phyloP scores from a whole-genome alignment of 2,888 invertebrate genomes.

The Acronicta psi region DNA sequence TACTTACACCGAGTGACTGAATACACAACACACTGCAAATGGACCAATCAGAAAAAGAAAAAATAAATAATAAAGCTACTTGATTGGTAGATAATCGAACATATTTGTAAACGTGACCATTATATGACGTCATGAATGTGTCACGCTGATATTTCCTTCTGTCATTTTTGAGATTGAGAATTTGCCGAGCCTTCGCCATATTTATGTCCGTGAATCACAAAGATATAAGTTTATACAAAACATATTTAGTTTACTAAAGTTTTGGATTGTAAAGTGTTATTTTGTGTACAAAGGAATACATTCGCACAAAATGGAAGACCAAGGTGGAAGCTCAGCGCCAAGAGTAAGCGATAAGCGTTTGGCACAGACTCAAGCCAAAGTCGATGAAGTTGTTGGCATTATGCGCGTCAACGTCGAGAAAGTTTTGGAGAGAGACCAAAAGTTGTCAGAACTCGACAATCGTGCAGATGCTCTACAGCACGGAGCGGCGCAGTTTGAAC shows the following conservation, averaged over 20 bases:
- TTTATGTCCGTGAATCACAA: slow-evolving; percentile 48
- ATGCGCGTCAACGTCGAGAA: slow-evolving; percentile 99
- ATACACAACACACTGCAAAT: accelerated
- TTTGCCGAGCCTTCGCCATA: slow-evolving; percentile 61
- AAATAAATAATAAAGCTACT: neutral
- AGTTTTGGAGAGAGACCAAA: slow-evolving; percentile 98
- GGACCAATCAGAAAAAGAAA: slow-evolving; percentile 29
- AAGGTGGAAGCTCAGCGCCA: slow-evolving; percentile 84
- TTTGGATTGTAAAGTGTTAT: slow-evolving; percentile 19
- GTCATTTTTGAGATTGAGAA: slow-evolving; percentile 35
- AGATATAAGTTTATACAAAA: slow-evolving; percentile 12
- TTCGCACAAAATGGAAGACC: slow-evolving; percentile 82
- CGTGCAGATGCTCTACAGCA: slow-evolving; percentile 98
- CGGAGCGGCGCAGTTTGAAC: slow-evolving; percentile 98
- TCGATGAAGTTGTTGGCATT: slow-evolving; percentile 94
- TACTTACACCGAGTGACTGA: too few relatives aligned
- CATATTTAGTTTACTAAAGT: slow-evolving; percentile 1
- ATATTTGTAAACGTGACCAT: slow-evolving; percentile 36
- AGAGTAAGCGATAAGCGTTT: slow-evolving; percentile 86
- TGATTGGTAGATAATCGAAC: slow-evolving; percentile 29
- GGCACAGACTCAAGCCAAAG: slow-evolving; percentile 87
- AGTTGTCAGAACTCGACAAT: slow-evolving; percentile 97
- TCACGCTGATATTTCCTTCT: slow-evolving; percentile 50
- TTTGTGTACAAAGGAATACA: slow-evolving; percentile 12
- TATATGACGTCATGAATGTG: slow-evolving; percentile 61